Evolutionary conservation across 2,888 invertebrate genomes (phyloP), one percentile per base, ranked within the genome.

Genomic region (Pterobdella sp.): DNA sequence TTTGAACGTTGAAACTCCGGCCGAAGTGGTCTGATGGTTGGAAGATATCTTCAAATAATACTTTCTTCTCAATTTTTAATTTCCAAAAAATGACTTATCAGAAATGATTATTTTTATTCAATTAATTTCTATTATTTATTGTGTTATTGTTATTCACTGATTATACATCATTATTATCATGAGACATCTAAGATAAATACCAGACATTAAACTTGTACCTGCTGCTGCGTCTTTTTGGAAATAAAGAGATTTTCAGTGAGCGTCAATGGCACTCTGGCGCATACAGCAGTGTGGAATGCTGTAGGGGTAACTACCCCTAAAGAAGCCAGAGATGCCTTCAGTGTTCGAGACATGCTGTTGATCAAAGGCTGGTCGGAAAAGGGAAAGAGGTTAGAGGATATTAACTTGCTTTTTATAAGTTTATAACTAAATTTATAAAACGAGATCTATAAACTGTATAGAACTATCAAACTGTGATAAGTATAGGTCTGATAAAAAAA

Each of bases 301-400:
- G 94, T 94, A 79, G 96, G 95, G 72, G 94, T 95, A 88, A 95
- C 95, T 80, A 95, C 94, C 76, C 95, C 95, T 81, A 96, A 87
- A 84, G 93, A 92, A 86, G 94, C 94, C 81, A 96, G 86, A 68
- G 92, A 93, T 81, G 91, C 90, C 87, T 96, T 96, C 78, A 95
- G 94, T 80, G 92, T 90, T 79, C 94, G 90, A 35, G 94, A 94
- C 76, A 94, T 94, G 86, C 94, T 93, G 73, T 94, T 93, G 81
- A 96, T 87, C 80, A 96, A 87, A 78, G 93, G 94, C 95, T 95
- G 89, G 4, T 18, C n/a, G 4, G n/a, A 3, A 22, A 56, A 26
- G 4, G n/a, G 60, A n/a, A n/a, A n/a, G n/a, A n/a, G n/a, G n/a
- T n/a, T n/a, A n/a, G n/a, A n/a, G n/a, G n/a, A n/a, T n/a, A n/a